phyloP scores from a whole-genome alignment of 37 sponge, comb jelly and placozoan genomes.

The Spongilla lacustris region DNA sequence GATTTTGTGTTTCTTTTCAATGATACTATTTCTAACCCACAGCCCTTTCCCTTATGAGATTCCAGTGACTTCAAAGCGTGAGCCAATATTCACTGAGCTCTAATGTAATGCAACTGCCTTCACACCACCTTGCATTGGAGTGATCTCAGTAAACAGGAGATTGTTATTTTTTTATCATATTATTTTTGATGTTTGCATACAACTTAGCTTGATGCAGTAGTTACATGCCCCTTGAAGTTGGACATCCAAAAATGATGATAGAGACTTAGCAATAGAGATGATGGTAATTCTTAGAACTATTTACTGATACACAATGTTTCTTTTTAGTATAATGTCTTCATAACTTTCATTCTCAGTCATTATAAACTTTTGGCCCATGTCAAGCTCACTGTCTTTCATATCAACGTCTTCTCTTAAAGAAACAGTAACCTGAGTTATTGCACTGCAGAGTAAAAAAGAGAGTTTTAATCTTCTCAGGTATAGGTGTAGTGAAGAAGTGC shows the following conservation, averaged over 20 bases:
- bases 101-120: neutral
- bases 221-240: too few species aligned
- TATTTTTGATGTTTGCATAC: too few species aligned
- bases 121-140: too few species aligned
- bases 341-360: neutral
- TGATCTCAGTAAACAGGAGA: too few species aligned
- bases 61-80: neutral
- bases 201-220: too few species aligned
- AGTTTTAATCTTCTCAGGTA: neutral
- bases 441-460: neutral
- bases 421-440: neutral
- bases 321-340: neutral
- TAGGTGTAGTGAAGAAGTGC: too few species aligned
- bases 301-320: neutral
- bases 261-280: neutral
- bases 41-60: neutral
- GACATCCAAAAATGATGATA: too few species aligned
- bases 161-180: too few species aligned
- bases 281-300: neutral
- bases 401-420: neutral
- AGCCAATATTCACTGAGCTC: neutral
- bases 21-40: neutral
- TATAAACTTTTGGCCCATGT: neutral
- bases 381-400: neutral
- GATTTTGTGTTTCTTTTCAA: neutral